Conservation (phyloP, 1,140 invertebrate species). For the Trichonephila inaurata region DNA sequence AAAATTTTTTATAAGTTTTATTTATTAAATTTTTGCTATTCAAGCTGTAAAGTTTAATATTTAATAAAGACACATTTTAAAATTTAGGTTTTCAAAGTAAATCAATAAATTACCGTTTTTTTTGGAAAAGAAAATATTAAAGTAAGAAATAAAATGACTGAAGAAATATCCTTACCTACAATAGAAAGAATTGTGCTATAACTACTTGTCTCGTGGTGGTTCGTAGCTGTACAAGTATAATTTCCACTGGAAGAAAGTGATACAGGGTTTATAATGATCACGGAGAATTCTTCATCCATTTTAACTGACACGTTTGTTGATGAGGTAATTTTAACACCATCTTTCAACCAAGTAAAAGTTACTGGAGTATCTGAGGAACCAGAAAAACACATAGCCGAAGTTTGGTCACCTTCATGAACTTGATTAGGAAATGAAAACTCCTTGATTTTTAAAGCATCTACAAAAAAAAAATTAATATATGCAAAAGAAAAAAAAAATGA, state of each 20-base stretch:
- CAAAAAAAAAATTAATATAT: neutral
- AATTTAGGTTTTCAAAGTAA: too few relatives aligned
- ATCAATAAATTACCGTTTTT: too few relatives aligned
- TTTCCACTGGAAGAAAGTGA: constrained; percentile 56
- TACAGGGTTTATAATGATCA: constrained; percentile 64
- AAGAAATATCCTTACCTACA: constrained; percentile 48
- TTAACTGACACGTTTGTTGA: constrained; percentile 41
- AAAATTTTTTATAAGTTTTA: too few relatives aligned
- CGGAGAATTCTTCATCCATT: constrained; percentile 51
- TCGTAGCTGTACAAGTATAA: constrained; percentile 77
- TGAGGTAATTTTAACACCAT: neutral
- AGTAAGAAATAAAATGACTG: too few relatives aligned
- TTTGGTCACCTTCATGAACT: constrained; percentile 9
- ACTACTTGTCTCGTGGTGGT: constrained; percentile 53
- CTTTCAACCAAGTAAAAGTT: constrained; percentile 46
- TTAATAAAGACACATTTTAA: too few relatives aligned
- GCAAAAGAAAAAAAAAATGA: too few relatives aligned
- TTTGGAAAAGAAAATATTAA: too few relatives aligned
- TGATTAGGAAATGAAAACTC: constrained; percentile 29
- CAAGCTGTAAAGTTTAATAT: too few relatives aligned
- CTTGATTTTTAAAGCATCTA: constrained; percentile 34
- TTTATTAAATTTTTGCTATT: too few relatives aligned
- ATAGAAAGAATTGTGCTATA: constrained; percentile 61
- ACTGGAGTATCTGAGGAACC: neutral
- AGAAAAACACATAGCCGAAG: constrained; percentile 44